Percentiles rank a stretch among this genome's conserved stretches.
Conservation (phyloP, 2,113 vertebrate genomes). For the Cyprinodon variegatus region DNA sequence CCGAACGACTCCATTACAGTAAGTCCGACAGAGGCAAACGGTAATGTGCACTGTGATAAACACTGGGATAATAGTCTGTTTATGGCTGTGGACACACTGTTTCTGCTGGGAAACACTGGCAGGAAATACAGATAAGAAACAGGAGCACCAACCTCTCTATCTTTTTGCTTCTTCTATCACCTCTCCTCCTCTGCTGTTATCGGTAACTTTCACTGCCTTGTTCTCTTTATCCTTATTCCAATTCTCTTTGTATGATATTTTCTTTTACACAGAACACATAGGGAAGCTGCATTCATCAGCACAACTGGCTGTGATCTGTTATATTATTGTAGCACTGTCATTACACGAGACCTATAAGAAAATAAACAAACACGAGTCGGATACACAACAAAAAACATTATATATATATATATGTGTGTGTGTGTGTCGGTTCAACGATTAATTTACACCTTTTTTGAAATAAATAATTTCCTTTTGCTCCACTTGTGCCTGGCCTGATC, state of each 20-base stretch:
- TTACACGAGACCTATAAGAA: slow-evolving; percentile 52
- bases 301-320: slow-evolving; percentile 63
- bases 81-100: slow-evolving; percentile 76
- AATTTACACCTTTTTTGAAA: too few species aligned
- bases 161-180: slow-evolving; percentile 52
- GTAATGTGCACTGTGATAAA: slow-evolving; percentile 78
- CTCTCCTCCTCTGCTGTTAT: slow-evolving; percentile 54
- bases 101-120: slow-evolving; percentile 71
- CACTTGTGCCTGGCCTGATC: too few species aligned
- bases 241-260: slow-evolving; percentile 55
- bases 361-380: slow-evolving; percentile 50
- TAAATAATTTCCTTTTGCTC: too few species aligned
- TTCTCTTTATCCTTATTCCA: slow-evolving; percentile 60
- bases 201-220: slow-evolving; percentile 60
- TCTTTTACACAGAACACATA: slow-evolving; percentile 34
- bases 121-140: slow-evolving; percentile 75
- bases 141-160: slow-evolving; percentile 48
- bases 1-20: slow-evolving; percentile 81
- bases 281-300: slow-evolving; percentile 66
- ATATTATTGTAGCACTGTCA: slow-evolving; percentile 49
- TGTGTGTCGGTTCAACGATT: too few species aligned
- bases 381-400: slow-evolving; percentile 27
- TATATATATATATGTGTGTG: background rate
- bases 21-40: slow-evolving; percentile 76
- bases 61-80: slow-evolving; percentile 79